These are phyloP conservation scores for Drosophila vallismaia DNA, from an alignment of 2,888 invertebrate species.

Conservation along the genomic window DNA sequence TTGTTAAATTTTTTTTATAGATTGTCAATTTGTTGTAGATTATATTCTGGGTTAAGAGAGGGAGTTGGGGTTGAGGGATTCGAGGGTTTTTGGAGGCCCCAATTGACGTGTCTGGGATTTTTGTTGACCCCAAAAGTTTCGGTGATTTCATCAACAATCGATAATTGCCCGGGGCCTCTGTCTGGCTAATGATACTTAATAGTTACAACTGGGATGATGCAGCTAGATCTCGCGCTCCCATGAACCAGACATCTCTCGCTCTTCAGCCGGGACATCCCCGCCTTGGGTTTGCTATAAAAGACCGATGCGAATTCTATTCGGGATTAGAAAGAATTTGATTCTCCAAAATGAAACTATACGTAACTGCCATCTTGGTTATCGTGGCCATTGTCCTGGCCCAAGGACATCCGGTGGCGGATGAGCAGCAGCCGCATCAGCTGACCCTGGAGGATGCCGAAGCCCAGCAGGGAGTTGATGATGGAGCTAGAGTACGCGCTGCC, in stretches of 20 bases:
- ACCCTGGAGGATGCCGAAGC: constrained; percentile 49
- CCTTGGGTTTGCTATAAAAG: constrained; percentile 54
- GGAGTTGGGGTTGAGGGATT: not conserved
- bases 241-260: not conserved
- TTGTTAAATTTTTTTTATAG: not conserved
- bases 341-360: constrained; percentile 63
- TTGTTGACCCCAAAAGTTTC: constrained; percentile 18
- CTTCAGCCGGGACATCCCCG: constrained; percentile 54
- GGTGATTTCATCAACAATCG: constrained; percentile 31
- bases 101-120: constrained; percentile 22
- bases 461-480: constrained; percentile 34
- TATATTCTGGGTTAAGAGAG: not conserved
- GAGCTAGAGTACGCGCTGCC: constrained; percentile 43
- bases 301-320: not conserved
- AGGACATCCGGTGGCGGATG: constrained; percentile 50
- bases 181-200: constrained; percentile 28
- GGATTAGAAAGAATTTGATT: constrained; percentile 46
- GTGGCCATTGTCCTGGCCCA: constrained; percentile 42
- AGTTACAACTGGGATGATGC: not conserved
- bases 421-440: constrained; percentile 37
- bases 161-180: constrained; percentile 33
- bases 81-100: not conserved
- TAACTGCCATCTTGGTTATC: constrained; percentile 44
- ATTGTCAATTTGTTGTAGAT: not conserved
- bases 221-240: constrained; percentile 8